A percentile compares a stretch with the other conserved stretches of the same genome.
These are phyloP conservation scores for Shargacucullia verbasci DNA, from an alignment of 2,888 invertebrate genomes.

Conservation along the genomic window DNA sequence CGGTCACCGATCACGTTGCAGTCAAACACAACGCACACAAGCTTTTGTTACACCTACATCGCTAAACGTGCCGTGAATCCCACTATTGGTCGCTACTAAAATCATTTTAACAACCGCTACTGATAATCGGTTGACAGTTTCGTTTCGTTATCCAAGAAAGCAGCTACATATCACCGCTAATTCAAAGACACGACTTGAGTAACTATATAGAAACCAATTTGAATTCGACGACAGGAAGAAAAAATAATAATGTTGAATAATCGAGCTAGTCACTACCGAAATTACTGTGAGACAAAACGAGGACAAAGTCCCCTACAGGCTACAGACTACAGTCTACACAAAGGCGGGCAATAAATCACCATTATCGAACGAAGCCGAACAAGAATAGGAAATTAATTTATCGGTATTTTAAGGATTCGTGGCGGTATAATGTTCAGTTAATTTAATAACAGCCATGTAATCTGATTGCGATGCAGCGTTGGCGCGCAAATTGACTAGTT, in stretches of 20 bases:
- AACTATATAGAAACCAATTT: too few species aligned
- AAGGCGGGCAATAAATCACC: conserved; percentile 39
- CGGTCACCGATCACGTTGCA: too few species aligned
- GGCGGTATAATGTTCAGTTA: conserved; percentile 44
- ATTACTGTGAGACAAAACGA: conserved; percentile 4
- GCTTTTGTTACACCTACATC: too few species aligned
- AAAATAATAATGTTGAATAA: not conserved
- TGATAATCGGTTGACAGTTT: too few species aligned
- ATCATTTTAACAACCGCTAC: too few species aligned
- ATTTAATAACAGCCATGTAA: conserved; percentile 47
- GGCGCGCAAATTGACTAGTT: conserved; percentile 45
- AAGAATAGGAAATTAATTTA: conserved; percentile 55
- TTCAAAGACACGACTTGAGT: too few species aligned
- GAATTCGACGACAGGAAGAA: too few species aligned
- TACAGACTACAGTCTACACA: conserved; percentile 16
- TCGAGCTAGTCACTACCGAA: not conserved
- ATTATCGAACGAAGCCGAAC: conserved; percentile 31
- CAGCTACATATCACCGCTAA: too few species aligned
- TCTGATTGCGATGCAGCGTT: conserved; percentile 46
- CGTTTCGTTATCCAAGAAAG: too few species aligned
- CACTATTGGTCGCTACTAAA: too few species aligned
- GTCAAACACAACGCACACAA: too few species aligned
- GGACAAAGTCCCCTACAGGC: conserved; percentile 14
- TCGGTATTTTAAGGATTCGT: conserved; percentile 50
- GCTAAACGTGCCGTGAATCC: too few species aligned